Percentiles rank a stretch among this genome's conserved stretches.
Evolutionary conservation across 2,797 vertebrate species (phyloP).

Genomic region (Telmatherina bonti): DNA sequence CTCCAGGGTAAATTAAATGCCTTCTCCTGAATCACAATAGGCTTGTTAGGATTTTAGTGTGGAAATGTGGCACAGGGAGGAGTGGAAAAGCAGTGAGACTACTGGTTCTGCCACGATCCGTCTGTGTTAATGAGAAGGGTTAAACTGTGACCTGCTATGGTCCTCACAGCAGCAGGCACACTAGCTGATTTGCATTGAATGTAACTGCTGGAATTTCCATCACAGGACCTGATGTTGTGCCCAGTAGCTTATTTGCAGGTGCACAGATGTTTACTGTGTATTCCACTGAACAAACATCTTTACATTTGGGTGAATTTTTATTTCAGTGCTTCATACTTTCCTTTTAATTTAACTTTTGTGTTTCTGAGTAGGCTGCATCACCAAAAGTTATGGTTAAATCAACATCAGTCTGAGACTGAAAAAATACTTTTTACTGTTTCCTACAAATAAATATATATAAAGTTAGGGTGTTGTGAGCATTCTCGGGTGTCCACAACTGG

Average conservation of each 20-base stretch:
- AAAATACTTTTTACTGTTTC: too few species aligned
- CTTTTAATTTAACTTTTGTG: slow-evolving; percentile 3
- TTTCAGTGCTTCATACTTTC: slow-evolving; percentile 23
- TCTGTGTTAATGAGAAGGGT: slow-evolving; percentile 62
- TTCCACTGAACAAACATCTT: slow-evolving; percentile 29
- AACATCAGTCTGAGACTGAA: background rate
- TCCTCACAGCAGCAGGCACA: slow-evolving; percentile 38
- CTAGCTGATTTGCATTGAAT: slow-evolving; percentile 59
- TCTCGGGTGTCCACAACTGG: too few species aligned
- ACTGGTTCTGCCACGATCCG: slow-evolving; percentile 49
- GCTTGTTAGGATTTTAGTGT: slow-evolving; percentile 74
- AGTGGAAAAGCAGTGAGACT: background rate
- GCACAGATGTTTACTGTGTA: slow-evolving; percentile 19
- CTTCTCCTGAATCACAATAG: slow-evolving; percentile 75
- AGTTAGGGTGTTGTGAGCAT: too few species aligned
- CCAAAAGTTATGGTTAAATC: background rate
- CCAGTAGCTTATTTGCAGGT: slow-evolving; percentile 46
- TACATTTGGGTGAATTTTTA: slow-evolving; percentile 43
- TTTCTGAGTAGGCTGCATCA: background rate
- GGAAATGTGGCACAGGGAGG: slow-evolving; percentile 52
- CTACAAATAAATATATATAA: too few species aligned
- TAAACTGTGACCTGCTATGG: slow-evolving; percentile 68
- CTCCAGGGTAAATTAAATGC: slow-evolving; percentile 74
- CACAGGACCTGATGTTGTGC: slow-evolving; percentile 13
- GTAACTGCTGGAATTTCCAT: slow-evolving; percentile 60